Evolutionary conservation across 2,888 invertebrate species (phyloP).

Genomic region (Lepetodrilus schrolli): DNA sequence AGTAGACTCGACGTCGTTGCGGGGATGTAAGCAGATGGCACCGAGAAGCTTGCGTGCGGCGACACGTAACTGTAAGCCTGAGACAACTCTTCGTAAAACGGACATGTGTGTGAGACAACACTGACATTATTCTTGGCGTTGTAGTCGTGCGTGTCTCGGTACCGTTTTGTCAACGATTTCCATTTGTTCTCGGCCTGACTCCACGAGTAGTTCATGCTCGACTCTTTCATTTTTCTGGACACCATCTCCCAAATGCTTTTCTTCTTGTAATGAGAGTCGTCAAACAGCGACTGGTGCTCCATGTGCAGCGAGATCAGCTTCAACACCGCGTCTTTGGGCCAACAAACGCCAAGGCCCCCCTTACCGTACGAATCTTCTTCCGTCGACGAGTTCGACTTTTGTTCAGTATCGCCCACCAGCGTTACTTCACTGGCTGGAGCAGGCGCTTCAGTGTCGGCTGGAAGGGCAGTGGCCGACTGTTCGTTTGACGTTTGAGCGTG

Average conservation of each 20-base stretch:
- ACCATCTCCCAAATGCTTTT: constrained; percentile 38
- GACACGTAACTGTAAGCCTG: constrained; percentile 34
- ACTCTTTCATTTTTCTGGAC: constrained; percentile 30
- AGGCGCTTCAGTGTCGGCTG: background rate
- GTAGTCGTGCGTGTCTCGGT: constrained; percentile 33
- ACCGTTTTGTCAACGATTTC: constrained; percentile 39
- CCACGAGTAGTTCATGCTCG: constrained; percentile 29
- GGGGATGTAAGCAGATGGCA: constrained; percentile 3
- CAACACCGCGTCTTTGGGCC: constrained; percentile 9
- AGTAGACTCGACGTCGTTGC: background rate
- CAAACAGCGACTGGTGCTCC: constrained; percentile 18
- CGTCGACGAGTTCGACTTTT: background rate
- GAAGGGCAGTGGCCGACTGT: background rate
- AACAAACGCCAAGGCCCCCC: background rate
- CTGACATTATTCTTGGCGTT: constrained; percentile 18
- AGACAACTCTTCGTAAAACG: constrained; percentile 32
- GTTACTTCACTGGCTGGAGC: background rate
- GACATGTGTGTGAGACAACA: constrained; percentile 29
- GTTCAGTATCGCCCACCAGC: background rate
- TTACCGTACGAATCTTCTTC: background rate
- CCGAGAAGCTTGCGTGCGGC: background rate
- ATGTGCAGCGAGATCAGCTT: constrained; percentile 26
- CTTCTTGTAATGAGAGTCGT: constrained; percentile 27
- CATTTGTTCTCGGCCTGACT: constrained; percentile 41
- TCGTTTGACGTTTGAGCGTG: background rate